phyloP scores from a whole-genome alignment of 2,113 vertebrate genomes.

The Vulpes ferrilata region DNA sequence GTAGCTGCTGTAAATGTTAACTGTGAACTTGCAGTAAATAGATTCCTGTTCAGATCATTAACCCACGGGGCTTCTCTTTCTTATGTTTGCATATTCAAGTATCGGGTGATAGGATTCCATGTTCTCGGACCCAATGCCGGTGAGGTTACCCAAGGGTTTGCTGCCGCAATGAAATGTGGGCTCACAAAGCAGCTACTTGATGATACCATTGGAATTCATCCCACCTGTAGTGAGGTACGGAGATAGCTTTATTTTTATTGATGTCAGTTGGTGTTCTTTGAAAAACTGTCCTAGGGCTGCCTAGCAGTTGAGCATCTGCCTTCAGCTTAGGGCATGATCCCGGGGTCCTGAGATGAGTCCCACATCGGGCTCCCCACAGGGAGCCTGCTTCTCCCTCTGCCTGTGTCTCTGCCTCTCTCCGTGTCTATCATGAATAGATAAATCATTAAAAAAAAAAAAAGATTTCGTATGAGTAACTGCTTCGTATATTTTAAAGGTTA shows the following conservation, averaged over 20 bases:
- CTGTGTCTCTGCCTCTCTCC: too few relatives aligned
- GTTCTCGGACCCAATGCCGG: slow-evolving; percentile 97
- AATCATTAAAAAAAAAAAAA: too few relatives aligned
- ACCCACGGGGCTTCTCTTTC: not conserved
- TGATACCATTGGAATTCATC: slow-evolving; percentile 96
- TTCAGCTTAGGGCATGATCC: too few relatives aligned
- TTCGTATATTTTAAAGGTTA: not conserved
- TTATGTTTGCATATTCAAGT: slow-evolving; percentile 85
- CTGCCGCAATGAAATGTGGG: slow-evolving; percentile 96
- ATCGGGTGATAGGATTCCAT: slow-evolving; percentile 96
- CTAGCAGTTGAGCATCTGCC: too few relatives aligned
- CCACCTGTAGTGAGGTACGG: slow-evolving; percentile 96
- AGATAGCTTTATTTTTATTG: not conserved
- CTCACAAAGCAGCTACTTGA: slow-evolving; percentile 95
- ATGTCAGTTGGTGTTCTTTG: not conserved
- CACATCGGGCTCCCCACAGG: too few relatives aligned
- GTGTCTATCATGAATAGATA: too few relatives aligned
- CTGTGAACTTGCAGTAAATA: not conserved
- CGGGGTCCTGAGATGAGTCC: too few relatives aligned
- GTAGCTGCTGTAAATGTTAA: not conserved
- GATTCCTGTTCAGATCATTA: not conserved
- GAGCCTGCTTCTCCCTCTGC: too few relatives aligned
- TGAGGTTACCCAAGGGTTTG: slow-evolving; percentile 97
- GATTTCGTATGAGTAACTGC: not conserved
- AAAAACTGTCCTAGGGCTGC: not conserved